phyloP scores from a whole-genome alignment of 2,797 vertebrate species.

The Mormyrops boulengeri region DNA sequence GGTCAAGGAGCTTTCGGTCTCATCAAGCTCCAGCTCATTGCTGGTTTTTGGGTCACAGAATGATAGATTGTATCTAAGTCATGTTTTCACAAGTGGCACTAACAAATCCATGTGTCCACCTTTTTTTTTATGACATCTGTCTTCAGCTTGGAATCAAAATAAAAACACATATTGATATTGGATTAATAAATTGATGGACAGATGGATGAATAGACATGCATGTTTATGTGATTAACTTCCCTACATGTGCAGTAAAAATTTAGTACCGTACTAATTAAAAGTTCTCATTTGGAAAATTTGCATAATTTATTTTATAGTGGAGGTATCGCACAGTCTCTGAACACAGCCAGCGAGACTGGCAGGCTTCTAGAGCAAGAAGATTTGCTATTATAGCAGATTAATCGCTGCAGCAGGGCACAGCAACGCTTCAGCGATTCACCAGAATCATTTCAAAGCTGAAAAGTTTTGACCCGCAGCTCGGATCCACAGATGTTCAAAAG shows the following conservation, averaged over 20 bases:
- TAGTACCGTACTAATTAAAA: not conserved
- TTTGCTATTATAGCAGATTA: not conserved
- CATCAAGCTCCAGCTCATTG: not conserved
- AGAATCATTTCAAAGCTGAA: not conserved
- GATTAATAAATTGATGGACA: not conserved
- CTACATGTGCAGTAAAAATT: not conserved
- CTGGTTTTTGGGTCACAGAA: slow-evolving; percentile 12
- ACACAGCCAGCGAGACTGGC: not conserved
- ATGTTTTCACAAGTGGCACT: not conserved
- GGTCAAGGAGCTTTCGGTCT: not conserved
- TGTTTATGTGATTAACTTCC: not conserved
- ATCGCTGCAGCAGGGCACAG: not conserved
- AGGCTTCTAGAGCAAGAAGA: not conserved
- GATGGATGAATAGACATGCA: not conserved
- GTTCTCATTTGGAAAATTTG: not conserved
- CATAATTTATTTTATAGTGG: not conserved
- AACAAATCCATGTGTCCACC: not conserved
- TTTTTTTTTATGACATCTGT: not conserved
- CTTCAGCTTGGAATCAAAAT: not conserved
- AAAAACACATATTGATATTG: not conserved
- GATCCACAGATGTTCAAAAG: not conserved
- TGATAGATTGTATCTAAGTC: not conserved
- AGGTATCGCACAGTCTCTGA: not conserved
- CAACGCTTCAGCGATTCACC: not conserved
- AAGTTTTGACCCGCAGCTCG: not conserved